Evolutionary conservation across 2,888 invertebrate genomes (phyloP), one percentile per base, ranked within the genome.

Genomic region (Pandemis cinnamomeana): DNA sequence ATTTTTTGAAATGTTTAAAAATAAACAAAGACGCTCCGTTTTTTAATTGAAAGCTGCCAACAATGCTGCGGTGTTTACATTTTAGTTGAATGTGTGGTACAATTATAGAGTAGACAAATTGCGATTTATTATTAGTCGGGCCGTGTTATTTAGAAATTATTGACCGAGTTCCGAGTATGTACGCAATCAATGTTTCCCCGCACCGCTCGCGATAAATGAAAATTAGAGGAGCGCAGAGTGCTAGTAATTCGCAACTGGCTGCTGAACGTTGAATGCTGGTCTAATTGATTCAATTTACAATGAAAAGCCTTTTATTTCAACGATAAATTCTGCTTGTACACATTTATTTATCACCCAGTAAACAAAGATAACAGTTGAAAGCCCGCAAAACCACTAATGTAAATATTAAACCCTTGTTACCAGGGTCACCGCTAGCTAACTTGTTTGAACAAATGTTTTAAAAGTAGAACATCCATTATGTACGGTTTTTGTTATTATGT

Each of bases 361-460:
- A 68, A 68, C 36, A 62, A 63, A 68, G 41, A 72, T 61, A 27
- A 72, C 64, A 27, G 48, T 63, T 46, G 67, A 13, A 72, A 64
- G 51, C 48, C 42, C 42, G 69, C 73, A 66, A 51, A 64, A 73
- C 27, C 27, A 36, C 53, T n/a, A 66, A 70, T 60, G 68, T 72
- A 53, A 72, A 73, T 69, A 60, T 53, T 60, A 51, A 41, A 51
- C 27, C 51, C 48, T 10, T 51, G 48, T 51, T 58, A 42, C 46
- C 70, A 67, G 67, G 66, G 74, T 70, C 66, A 71, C 44, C 41
- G 36, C n/a, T 46, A 61, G 61, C 63, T 48, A 66, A 68, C 46
- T 1, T 71, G 67, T 71, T 74, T 74, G 61, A 55, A 46, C 70
- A 74, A 71, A 71, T 71, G 67, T 74, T 53, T 55, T 27, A 53